Conservation (phyloP, 2,888 invertebrate genomes). For the Belgica antarctica region DNA sequence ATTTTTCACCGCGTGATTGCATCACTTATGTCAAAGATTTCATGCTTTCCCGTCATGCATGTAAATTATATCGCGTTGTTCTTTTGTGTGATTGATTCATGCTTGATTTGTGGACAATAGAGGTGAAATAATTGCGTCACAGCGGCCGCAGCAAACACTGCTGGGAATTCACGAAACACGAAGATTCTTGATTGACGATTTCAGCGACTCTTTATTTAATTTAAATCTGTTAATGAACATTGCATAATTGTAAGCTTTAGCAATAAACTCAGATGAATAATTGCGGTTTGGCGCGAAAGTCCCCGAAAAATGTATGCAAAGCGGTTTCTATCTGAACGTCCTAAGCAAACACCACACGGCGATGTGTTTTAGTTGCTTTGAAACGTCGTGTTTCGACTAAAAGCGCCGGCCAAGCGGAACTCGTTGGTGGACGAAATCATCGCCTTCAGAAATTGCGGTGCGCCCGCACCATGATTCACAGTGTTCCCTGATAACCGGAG, state of each 20-base stretch:
- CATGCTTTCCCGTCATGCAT: background rate
- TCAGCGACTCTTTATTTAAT: background rate
- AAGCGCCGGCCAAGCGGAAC: slow-evolving; percentile 74
- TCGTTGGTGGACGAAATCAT: slow-evolving; percentile 63
- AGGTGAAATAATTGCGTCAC: too few relatives aligned
- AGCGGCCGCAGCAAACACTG: too few relatives aligned
- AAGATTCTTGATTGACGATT: background rate
- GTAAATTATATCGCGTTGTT: too few relatives aligned
- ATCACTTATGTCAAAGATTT: background rate
- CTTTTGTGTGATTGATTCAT: background rate
- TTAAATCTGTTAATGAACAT: background rate
- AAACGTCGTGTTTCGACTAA: slow-evolving; percentile 73
- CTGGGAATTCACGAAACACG: background rate
- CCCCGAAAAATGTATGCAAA: too few relatives aligned
- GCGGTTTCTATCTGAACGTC: too few relatives aligned
- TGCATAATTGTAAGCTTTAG: background rate
- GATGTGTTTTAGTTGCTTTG: background rate
- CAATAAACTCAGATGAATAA: background rate
- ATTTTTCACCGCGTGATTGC: background rate
- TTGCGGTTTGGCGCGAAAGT: background rate
- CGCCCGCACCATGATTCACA: slow-evolving; percentile 48
- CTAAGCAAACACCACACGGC: background rate
- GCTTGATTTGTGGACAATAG: background rate
- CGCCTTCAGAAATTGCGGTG: slow-evolving; percentile 58
- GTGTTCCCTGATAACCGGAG: slow-evolving; percentile 55